Evolutionary conservation across 2,797 vertebrate genomes (phyloP), one percentile per base, ranked within the genome.

Genomic region (Lerista edwardsae): DNA sequence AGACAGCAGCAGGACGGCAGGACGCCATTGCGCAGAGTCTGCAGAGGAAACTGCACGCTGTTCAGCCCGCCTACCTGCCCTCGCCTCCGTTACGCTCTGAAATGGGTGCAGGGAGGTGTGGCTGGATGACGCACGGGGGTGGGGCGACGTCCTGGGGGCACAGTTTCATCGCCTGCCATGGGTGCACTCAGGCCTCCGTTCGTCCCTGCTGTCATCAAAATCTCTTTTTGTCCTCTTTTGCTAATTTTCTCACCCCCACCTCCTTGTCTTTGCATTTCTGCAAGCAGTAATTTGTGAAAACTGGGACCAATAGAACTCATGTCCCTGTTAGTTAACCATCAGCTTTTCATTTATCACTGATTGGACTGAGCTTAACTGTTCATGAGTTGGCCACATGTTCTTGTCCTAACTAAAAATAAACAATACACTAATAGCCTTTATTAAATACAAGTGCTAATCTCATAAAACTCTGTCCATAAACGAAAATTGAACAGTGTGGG

Each of bases 361-460:
- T 83, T 0, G 0, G 51, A 6, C 17, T 61, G 25, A 77, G 51
- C 15, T 55, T 55, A 55, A 17, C 51, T 55, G 19, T 55, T 92
- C 86, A 87, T 9, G 1, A 41, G 4, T 3, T 25, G 19, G 59
- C 5, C 2, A 0, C 14, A 44, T 74, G 74, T 88, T 89, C 75
- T 86, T 65, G 55, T 0, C 0, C 11, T 69, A 29, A 19, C 84
- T 84, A 25, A 3, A 4, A 59, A 17, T 79, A 61, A 21, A 65
- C 15, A 31, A 69, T 55, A 71, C 39, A 78, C 57, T 77, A 23
- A 67, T 87, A 79, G 47, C 34, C 78, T 72, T 83, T 64, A 75
- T 44, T 81, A 62, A 34, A 80, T 71, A n/a, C 89, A 87, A 85
- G 0, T 62, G 64, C 87, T 88, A 90, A 92, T 86, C 83, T 83